Conservation (phyloP, 2,113 vertebrate species). For the Mus musculus region GRCm39 chr4:118523001-118523500, state of each 20-base stretch:
- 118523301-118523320: slow-evolving; percentile 65
- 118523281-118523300: slow-evolving; percentile 70
- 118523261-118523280: slow-evolving; percentile 71
- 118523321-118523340: slow-evolving; percentile 71
- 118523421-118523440: slow-evolving; percentile 69
- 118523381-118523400: slow-evolving; percentile 68
- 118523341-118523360: slow-evolving; percentile 62
- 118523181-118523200: slow-evolving; percentile 66
- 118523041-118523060: slow-evolving; percentile 75
- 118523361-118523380: slow-evolving; percentile 70
- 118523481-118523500: slow-evolving; percentile 74
- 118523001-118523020: slow-evolving; percentile 20
- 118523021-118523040: slow-evolving; percentile 78
- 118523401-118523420: slow-evolving; percentile 63
- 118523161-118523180: slow-evolving; percentile 69
- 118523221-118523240: slow-evolving; percentile 71
- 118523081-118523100: slow-evolving; percentile 68
- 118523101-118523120: slow-evolving; percentile 68
- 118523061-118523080: slow-evolving; percentile 70
- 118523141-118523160: slow-evolving; percentile 55
- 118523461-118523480: slow-evolving; percentile 68
- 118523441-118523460: slow-evolving; percentile 70
- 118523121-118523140: slow-evolving; percentile 68
- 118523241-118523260: slow-evolving; percentile 77
- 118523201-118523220: slow-evolving; percentile 68